Percentiles rank a stretch among this genome's conserved stretches.
phyloP scores from a whole-genome alignment of 1,140 invertebrate genomes.

The Dufourea novaeangliae region DNA sequence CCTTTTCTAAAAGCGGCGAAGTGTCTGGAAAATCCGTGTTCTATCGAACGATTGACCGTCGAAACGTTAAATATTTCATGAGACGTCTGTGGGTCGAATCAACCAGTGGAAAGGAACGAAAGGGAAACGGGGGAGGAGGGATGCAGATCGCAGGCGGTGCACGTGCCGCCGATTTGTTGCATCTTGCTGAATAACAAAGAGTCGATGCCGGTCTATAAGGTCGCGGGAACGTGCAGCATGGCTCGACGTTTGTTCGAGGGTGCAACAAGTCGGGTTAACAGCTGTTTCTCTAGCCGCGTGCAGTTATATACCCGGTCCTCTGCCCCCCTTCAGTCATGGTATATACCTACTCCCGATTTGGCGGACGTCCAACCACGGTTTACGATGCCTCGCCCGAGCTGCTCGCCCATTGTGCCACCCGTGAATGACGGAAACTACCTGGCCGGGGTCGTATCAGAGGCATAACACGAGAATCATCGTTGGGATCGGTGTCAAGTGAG shows the following conservation, averaged over 20 bases:
- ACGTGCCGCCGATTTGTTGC: constrained; percentile 4
- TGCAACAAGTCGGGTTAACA: constrained; percentile 73
- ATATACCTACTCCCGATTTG: constrained; percentile 51
- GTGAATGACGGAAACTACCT: not conserved
- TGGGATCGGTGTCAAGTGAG: not conserved
- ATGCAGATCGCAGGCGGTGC: not conserved
- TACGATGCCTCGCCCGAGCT: constrained; percentile 24
- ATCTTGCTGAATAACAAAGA: constrained; percentile 27
- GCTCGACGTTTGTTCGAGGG: constrained; percentile 56
- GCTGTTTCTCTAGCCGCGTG: constrained; percentile 61
- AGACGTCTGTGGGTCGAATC: not conserved
- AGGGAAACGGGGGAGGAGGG: not conserved
- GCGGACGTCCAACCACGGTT: constrained; percentile 59
- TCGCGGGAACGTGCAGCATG: constrained; percentile 22
- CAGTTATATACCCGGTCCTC: constrained; percentile 45
- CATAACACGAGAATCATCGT: not conserved
- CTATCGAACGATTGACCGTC: not conserved
- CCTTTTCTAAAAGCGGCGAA: no score
- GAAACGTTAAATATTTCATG: no score
- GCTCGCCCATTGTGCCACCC: not conserved
- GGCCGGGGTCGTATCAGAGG: not conserved
- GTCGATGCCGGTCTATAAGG: not conserved
- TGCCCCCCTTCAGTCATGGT: constrained; percentile 38
- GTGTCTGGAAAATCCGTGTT: not conserved
- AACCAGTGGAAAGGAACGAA: not conserved